A percentile compares a stretch with the other conserved stretches of the same genome.
Evolutionary conservation across 2,888 invertebrate species (phyloP).

Genomic region (Euplexia lucipara): DNA sequence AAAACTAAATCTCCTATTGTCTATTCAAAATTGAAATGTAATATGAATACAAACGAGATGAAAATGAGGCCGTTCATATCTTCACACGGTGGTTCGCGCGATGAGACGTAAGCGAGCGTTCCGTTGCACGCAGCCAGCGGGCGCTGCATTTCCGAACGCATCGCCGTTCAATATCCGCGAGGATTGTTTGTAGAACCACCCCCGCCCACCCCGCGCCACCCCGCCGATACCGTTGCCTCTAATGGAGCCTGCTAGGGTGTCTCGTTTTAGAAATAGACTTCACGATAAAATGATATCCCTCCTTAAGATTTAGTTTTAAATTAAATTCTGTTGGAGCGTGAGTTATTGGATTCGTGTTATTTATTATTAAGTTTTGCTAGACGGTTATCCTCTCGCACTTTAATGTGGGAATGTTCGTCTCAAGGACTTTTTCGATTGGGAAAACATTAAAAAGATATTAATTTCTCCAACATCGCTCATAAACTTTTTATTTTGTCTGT

Average conservation of each 20-base stretch:
- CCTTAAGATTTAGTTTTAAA: constrained; percentile 63
- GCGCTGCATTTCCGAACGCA: constrained; percentile 89
- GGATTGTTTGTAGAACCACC: constrained; percentile 87
- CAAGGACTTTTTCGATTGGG: background rate
- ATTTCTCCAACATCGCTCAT: background rate
- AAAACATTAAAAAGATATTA: background rate
- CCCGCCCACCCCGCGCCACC: constrained; percentile 65
- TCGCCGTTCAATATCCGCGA: constrained; percentile 90
- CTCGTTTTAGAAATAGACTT: constrained; percentile 83
- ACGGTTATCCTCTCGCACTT: background rate
- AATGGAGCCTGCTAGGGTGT: constrained; percentile 78
- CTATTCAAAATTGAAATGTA: constrained; percentile 67
- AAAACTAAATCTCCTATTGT: constrained; percentile 58
- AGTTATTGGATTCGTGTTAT: constrained; percentile 46
- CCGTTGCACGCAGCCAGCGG: constrained; percentile 82
- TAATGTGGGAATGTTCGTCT: background rate
- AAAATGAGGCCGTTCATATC: constrained; percentile 84
- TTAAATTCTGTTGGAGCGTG: constrained; percentile 52
- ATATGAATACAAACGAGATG: constrained; percentile 80
- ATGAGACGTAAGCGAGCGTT: constrained; percentile 81
- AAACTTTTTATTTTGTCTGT: background rate
- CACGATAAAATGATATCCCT: constrained; percentile 65
- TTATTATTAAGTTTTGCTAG: constrained; percentile 30
- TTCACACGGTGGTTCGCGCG: constrained; percentile 83
- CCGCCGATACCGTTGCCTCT: constrained; percentile 73